Percentiles rank a stretch among this genome's conserved stretches.
Evolutionary conservation across 2,888 invertebrate species (phyloP).

Genomic region (Mystacides longicornis): DNA sequence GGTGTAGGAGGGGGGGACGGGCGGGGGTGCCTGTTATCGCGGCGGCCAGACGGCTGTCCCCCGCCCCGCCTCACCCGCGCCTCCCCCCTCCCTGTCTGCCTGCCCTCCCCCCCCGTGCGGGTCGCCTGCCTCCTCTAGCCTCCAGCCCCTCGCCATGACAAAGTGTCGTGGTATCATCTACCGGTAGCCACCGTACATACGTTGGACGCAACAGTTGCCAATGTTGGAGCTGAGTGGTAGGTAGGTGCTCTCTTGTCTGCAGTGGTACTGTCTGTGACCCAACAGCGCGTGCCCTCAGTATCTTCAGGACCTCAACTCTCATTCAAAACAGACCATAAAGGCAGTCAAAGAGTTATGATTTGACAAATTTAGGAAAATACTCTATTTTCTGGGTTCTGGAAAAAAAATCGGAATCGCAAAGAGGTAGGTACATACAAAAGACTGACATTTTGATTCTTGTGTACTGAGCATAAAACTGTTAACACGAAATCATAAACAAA

Average conservation of each 20-base stretch:
- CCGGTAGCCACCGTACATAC: background rate
- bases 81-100: constrained; percentile 42
- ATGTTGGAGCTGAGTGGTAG: background rate
- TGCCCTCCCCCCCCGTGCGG: constrained; percentile 30
- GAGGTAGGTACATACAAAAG: too few species aligned
- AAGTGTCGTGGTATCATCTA: background rate
- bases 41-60: constrained; percentile 50
- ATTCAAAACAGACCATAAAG: too few species aligned
- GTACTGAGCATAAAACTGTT: too few species aligned
- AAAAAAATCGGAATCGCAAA: too few species aligned
- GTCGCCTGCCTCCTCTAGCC: constrained; percentile 33
- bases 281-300: too few species aligned
- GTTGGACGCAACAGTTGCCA: constrained; percentile 3
- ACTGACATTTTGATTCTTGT: too few species aligned
- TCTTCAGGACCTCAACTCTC: too few species aligned
- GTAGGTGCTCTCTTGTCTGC: background rate
- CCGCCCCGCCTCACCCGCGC: constrained; percentile 46
- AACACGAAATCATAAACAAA: too few species aligned
- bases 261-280: too few species aligned
- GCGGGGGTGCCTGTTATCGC: constrained; percentile 39
- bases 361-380: too few species aligned
- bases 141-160: constrained; percentile 12
- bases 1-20: constrained; percentile 37
- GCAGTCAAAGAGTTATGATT: too few species aligned
- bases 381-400: too few species aligned